Conservation (phyloP, 2,888 invertebrate genomes). For the Leptinotarsa peninsularis region DNA sequence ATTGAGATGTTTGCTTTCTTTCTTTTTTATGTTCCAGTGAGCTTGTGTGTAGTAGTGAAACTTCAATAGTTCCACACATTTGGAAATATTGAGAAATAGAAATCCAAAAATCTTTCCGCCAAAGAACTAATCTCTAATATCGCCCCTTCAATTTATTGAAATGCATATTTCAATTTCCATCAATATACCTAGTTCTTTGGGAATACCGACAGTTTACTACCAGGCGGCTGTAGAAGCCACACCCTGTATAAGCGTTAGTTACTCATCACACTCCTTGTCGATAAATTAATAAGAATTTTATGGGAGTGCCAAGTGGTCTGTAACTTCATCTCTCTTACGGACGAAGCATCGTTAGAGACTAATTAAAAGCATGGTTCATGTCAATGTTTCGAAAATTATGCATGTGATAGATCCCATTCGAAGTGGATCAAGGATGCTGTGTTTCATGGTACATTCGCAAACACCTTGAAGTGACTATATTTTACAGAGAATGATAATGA, state of each 20-base stretch:
- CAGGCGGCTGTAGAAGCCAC: background rate
- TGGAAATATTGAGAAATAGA: no score
- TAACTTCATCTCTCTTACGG: constrained; percentile 15
- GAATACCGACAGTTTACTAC: background rate
- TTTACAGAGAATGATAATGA: background rate
- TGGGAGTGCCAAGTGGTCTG: constrained; percentile 19
- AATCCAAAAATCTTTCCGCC: no score
- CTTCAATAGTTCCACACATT: no score
- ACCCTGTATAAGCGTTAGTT: constrained; percentile 20
- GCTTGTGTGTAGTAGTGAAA: no score
- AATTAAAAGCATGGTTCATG: constrained; percentile 17
- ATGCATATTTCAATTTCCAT: background rate
- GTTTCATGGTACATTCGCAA: background rate
- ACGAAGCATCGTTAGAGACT: constrained; percentile 13
- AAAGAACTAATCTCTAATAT: no score
- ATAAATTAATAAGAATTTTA: constrained; percentile 16
- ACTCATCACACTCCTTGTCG: constrained; percentile 14
- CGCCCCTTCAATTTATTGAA: background rate
- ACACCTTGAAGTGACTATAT: background rate
- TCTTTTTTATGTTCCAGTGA: no score
- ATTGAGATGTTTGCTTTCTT: no score
- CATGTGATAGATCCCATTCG: constrained; percentile 3
- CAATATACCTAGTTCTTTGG: background rate
- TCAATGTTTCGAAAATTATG: background rate
- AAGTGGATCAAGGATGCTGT: background rate